These are phyloP conservation scores for Scelioninae gen. 1 DNA, from an alignment of 2,888 invertebrate species.

Conservation along the genomic window DNA sequence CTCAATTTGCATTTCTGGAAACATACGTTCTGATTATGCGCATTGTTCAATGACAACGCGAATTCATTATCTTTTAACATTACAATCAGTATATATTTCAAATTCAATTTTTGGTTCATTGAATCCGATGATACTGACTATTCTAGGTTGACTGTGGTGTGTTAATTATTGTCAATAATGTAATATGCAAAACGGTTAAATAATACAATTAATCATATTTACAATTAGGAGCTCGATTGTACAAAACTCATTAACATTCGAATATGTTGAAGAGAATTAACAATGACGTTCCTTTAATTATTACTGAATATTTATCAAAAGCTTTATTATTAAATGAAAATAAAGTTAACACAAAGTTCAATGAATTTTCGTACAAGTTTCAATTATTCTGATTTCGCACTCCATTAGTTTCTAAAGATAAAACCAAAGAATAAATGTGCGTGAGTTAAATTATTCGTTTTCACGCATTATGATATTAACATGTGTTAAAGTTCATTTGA, in stretches of 20 bases:
- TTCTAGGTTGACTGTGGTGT: constrained; percentile 27
- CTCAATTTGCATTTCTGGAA: constrained; percentile 4
- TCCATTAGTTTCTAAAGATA: constrained; percentile 63
- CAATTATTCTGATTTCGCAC: constrained; percentile 61
- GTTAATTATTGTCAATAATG: constrained; percentile 19
- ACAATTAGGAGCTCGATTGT: constrained; percentile 43
- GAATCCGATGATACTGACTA: constrained; percentile 12
- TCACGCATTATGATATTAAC: constrained; percentile 38
- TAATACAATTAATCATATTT: constrained; percentile 46
- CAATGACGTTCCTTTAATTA: constrained; percentile 55
- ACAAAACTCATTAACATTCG: constrained; percentile 53
- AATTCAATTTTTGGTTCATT: constrained; percentile 9
- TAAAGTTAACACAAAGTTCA: too few relatives aligned
- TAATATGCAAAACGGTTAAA: constrained; percentile 35
- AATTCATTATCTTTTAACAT: constrained; percentile 7
- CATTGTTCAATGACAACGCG: constrained; percentile 18
- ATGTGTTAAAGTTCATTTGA: constrained; percentile 52
- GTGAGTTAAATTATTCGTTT: constrained; percentile 55
- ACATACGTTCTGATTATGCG: constrained; percentile 18
- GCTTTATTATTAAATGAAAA: too few relatives aligned
- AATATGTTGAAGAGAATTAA: constrained; percentile 46
- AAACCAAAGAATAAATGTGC: constrained; percentile 53
- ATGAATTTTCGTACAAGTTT: constrained; percentile 63
- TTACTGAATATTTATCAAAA: neutral
- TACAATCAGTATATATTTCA: constrained; percentile 16